A percentile compares a stretch with the other conserved stretches of the same genome.
Conservation (phyloP, 2,113 vertebrate species). For the Alligator sinensis region DNA sequence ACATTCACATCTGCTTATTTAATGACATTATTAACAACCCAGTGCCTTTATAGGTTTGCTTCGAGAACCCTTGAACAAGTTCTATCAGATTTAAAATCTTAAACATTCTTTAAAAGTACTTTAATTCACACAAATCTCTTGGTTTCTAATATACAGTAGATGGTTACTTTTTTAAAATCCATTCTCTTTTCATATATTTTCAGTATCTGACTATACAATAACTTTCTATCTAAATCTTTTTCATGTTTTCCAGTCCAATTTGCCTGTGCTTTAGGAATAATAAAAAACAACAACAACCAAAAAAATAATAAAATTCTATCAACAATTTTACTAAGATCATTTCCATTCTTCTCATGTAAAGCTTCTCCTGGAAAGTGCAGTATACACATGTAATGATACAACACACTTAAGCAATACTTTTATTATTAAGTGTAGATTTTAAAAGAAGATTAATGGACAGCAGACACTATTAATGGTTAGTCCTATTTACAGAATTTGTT, state of each 20-base stretch:
- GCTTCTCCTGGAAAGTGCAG: constrained; percentile 76
- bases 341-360: constrained; percentile 73
- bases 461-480: constrained; percentile 56
- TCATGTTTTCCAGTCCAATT: constrained; percentile 65
- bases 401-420: constrained; percentile 75
- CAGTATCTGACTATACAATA: constrained; percentile 79
- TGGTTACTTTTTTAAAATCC: constrained; percentile 77
- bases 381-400: constrained; percentile 73
- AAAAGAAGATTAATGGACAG: constrained; percentile 71
- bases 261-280: constrained; percentile 74
- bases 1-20: constrained; percentile 62
- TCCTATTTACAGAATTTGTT: constrained; percentile 78
- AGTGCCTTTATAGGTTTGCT: constrained; percentile 25
- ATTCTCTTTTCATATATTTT: constrained; percentile 79
- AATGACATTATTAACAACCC: constrained; percentile 61
- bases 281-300: constrained; percentile 55
- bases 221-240: constrained; percentile 74
- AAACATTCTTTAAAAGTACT: constrained; percentile 83
- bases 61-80: constrained; percentile 72
- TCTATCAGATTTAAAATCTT: constrained; percentile 74
- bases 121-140: constrained; percentile 81
- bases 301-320: constrained; percentile 77
- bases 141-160: constrained; percentile 81
- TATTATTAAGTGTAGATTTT: constrained; percentile 67
- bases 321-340: constrained; percentile 73